Evolutionary conservation across 2,797 vertebrate genomes (phyloP).

Genomic region (Falco novaeseelandiae): DNA sequence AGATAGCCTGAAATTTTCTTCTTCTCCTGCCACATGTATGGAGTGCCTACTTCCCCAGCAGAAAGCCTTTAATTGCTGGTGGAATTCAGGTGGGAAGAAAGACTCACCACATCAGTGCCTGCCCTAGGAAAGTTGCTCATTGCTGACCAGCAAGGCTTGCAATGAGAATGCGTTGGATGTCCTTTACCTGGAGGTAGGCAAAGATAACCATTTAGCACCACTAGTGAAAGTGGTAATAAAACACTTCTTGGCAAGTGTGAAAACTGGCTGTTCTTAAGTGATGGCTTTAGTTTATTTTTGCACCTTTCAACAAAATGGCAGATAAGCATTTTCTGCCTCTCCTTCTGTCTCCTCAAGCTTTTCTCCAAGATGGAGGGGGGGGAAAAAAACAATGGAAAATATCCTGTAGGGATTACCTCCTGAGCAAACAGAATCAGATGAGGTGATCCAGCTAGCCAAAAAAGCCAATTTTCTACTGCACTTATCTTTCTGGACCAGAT

Average conservation of each 20-base stretch:
- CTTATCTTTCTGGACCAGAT: constrained; percentile 23
- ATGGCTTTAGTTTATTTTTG: neutral
- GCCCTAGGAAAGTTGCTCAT: neutral
- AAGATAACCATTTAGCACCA: neutral
- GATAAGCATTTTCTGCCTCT: neutral
- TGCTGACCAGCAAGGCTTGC: neutral
- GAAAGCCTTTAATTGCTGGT: neutral
- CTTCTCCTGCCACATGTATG: neutral
- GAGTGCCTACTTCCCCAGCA: neutral
- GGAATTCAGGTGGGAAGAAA: neutral
- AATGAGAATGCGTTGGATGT: neutral
- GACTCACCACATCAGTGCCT: neutral
- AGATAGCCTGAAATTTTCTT: neutral
- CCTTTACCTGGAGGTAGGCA: neutral
- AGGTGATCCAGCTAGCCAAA: constrained; percentile 29
- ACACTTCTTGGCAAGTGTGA: neutral
- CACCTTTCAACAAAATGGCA: neutral
- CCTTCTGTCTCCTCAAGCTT: neutral
- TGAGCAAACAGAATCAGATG: constrained; percentile 14
- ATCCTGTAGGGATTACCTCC: neutral
- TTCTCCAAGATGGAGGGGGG: neutral
- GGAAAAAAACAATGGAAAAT: neutral
- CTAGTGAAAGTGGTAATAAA: neutral
- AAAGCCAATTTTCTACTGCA: constrained; percentile 9
- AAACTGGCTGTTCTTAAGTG: neutral